phyloP scores from a whole-genome alignment of 1,140 invertebrate species.

The Drosophila burlai region DNA sequence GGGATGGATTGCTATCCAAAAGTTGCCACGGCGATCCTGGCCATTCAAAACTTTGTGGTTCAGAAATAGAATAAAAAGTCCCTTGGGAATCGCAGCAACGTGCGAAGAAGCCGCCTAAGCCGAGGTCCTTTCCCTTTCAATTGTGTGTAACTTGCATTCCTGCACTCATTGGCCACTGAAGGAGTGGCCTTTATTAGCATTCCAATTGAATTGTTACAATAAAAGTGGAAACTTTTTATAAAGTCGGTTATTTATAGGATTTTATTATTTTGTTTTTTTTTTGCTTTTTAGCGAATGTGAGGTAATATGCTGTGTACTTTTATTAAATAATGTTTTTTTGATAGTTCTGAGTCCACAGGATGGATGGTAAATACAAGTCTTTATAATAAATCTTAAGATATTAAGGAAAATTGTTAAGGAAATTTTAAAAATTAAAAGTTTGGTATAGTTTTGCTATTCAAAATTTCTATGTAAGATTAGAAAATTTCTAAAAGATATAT shows the following conservation, averaged over 20 bases:
- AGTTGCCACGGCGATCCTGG: slow-evolving; percentile 44
- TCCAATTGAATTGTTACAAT: slow-evolving; percentile 6
- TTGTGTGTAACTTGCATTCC: slow-evolving; percentile 27
- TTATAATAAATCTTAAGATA: no score
- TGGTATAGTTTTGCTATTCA: no score
- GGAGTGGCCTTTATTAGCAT: slow-evolving; percentile 2
- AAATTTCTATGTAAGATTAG: no score
- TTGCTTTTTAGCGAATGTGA: not conserved
- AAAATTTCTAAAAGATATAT: no score
- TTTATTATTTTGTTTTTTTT: no score
- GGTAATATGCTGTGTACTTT: not conserved
- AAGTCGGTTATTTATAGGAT: not conserved
- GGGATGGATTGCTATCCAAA: slow-evolving; percentile 28
- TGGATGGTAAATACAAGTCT: no score
- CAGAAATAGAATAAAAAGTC: slow-evolving; percentile 28
- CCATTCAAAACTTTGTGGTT: slow-evolving; percentile 38
- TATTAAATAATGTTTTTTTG: not conserved
- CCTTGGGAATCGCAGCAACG: slow-evolving; percentile 15
- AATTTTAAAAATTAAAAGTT: no score
- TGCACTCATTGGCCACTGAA: slow-evolving; percentile 27
- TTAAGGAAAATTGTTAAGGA: no score
- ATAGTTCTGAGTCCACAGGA: not conserved
- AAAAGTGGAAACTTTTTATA: slow-evolving; percentile 13
- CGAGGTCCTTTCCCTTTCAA: slow-evolving; percentile 4
- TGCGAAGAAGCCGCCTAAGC: slow-evolving; percentile 4